Conservation (phyloP, 92 coral and sea anemone species). For the Epizoanthus illoricatus region DNA sequence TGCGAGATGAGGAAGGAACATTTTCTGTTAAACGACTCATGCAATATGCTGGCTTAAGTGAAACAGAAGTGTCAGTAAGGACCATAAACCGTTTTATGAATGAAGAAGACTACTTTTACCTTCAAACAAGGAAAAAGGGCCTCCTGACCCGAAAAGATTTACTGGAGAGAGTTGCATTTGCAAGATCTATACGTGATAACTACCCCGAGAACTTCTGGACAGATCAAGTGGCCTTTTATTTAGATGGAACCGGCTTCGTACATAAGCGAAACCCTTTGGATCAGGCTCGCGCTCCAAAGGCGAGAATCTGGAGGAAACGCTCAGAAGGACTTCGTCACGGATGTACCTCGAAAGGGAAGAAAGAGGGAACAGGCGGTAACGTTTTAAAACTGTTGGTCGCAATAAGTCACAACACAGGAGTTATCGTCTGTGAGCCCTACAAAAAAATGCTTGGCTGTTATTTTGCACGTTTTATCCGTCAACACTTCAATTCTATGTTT, state of each 20-base stretch:
- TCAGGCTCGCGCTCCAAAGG: conserved; percentile 53
- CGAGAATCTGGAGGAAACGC: conserved; percentile 47
- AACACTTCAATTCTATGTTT: conserved; percentile 25
- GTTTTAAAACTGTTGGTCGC: conserved; percentile 37
- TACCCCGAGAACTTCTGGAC: conserved; percentile 37
- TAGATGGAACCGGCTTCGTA: conserved; percentile 51
- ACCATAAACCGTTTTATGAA: conserved; percentile 42
- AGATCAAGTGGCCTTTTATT: conserved; percentile 37
- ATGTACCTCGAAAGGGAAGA: conserved; percentile 59
- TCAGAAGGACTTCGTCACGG: conserved; percentile 43
- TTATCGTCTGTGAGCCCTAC: conserved; percentile 41
- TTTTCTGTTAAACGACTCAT: conserved; percentile 33
- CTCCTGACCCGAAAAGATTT: conserved; percentile 21
- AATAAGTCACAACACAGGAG: conserved; percentile 49
- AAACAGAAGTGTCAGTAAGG: conserved; percentile 3
- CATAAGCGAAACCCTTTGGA: conserved; percentile 45
- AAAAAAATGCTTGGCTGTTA: conserved; percentile 42
- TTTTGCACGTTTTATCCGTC: conserved; percentile 21
- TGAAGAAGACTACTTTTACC: conserved; percentile 15
- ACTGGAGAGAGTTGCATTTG: conserved; percentile 7
- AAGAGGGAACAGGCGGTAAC: conserved; percentile 59
- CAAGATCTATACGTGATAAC: conserved; percentile 5
- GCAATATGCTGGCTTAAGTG: conserved; percentile 10
- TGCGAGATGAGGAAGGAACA: conserved; percentile 37
- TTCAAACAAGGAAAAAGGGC: conserved; percentile 49